These are phyloP conservation scores for Ataeniobius toweri DNA, from an alignment of 2,797 vertebrate genomes.

Conservation along the genomic window DNA sequence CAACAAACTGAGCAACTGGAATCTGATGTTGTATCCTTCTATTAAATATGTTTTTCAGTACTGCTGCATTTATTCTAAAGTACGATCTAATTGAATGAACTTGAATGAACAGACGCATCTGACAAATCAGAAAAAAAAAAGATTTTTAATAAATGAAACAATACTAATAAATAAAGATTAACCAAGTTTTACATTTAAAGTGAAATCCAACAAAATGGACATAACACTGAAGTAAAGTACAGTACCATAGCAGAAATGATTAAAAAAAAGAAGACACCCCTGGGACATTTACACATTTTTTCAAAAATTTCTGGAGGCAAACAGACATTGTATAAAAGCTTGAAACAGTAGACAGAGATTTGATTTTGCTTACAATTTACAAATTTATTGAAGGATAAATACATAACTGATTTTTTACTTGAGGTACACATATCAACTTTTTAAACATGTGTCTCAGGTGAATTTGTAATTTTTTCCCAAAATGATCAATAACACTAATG, in stretches of 20 bases:
- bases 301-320: slow-evolving; percentile 79
- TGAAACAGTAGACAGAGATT: slow-evolving; percentile 69
- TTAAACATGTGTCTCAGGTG: slow-evolving; percentile 57
- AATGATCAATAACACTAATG: slow-evolving; percentile 69
- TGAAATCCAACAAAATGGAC: slow-evolving; percentile 72
- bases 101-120: slow-evolving; percentile 22
- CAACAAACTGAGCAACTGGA: slow-evolving; percentile 51
- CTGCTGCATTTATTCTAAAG: slow-evolving; percentile 22
- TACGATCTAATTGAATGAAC: neutral
- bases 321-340: slow-evolving; percentile 82
- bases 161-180: slow-evolving; percentile 81
- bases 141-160: slow-evolving; percentile 79
- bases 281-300: slow-evolving; percentile 77
- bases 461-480: slow-evolving; percentile 48
- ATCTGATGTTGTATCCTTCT: slow-evolving; percentile 8
- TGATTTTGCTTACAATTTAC: slow-evolving; percentile 77
- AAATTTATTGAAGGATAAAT: slow-evolving; percentile 79
- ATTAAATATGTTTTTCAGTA: slow-evolving; percentile 12
- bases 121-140: slow-evolving; percentile 66
- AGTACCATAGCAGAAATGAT: slow-evolving; percentile 72
- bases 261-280: slow-evolving; percentile 37
- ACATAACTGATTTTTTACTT: slow-evolving; percentile 60
- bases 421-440: slow-evolving; percentile 51
- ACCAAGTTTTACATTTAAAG: slow-evolving; percentile 75
- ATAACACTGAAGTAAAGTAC: slow-evolving; percentile 71